Evolutionary conservation across 2,113 vertebrate species (phyloP), one percentile per base, ranked within the genome.

Genomic region (Pholis gunnellus): DNA sequence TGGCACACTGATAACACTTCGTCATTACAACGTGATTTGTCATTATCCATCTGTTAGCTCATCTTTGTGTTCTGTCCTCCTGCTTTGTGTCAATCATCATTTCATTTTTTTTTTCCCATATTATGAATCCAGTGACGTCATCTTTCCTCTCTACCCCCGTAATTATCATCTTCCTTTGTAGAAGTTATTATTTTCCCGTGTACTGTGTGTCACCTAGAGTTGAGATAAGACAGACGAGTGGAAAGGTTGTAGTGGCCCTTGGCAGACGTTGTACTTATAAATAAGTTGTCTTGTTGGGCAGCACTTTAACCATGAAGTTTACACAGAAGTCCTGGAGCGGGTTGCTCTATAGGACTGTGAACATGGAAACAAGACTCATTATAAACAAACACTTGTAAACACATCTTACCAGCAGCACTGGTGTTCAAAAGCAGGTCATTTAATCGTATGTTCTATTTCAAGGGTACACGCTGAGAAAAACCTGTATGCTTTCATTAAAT

Each of bases 91-190:
- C 38, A 9, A 68, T 81, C 38, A 48, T 52, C 27, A 67, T 57
- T 72, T 50, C 14, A 40, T 44, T 22, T 82, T 59, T 65, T 75
- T 27, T 82, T 11, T 54, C 72, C 75, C 61, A 42, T 60, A 40
- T 82, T 75, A 83, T 59, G 63, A 57, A 72, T 71, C 70, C 4
- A 0, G 6, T 78, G 61, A 86, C 72, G 64, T 59, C 72, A 78
- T 75, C 57, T 69, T 61, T 64, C 71, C 52, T 44, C 6, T 48
- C 29, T 42, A 6, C 48, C 13, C 13, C n/a, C 13, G 50, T 61
- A 17, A 68, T 78, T 63, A 46, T 59, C 52, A 29, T 74, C 57
- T 71, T 27, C 61, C 72, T 72, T n/a, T 52, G 50, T 29, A 22
- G 18, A 81, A 79, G 72, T 77, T 0, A 22, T n/a, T 75, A 82